Evolutionary conservation across 2,888 invertebrate genomes (phyloP), one percentile per base, ranked within the genome.

Genomic region (Oscheius onirici): DNA sequence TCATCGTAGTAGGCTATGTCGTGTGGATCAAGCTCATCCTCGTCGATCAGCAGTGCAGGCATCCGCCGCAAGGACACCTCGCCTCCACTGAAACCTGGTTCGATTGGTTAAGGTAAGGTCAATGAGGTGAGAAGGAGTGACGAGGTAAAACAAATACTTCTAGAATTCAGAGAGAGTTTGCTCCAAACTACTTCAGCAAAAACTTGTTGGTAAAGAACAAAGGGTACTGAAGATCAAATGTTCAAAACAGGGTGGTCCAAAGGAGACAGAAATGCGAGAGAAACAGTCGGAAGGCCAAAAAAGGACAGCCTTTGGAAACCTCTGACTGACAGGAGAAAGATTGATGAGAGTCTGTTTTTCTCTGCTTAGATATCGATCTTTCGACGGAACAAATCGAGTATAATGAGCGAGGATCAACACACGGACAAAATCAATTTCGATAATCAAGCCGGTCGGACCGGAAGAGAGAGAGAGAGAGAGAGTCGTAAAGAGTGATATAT

Each of bases 21-120:
- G 54, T 54, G 20, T 34, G 66, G 66, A 52, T 66, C 66, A 41
- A 66, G 51, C 20, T 52, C 52, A 66, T 66, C 54, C 17, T 66
- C 34, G 34, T 34, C 66, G 66, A 66, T 66, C 22, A 66, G 52
- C 54, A 66, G 66, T 22, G 51, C 66, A 54, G 66, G 54, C 52
- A 52, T 66, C 54, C 52, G 66, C 66, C 34, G 52, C 20, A 46
- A 46, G 41, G 49, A 28, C 28, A 11, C 49, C 26, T 22, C 63
- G 63, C 63, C 28, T 22, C 63, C 40, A 46, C 46, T 58, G 58
- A 58, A 58, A 58, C 41, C 58, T 58, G 58, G 15, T 57, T 6
- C 34, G 46, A 46, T 46, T 11, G 15, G 46, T 15, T 46, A 46
- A 46, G 46, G 46, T 46, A 20, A 57, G 57, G 28, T 8, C 15